phyloP scores from a whole-genome alignment of 1,140 invertebrate species.

The Papilio xuthus region DNA sequence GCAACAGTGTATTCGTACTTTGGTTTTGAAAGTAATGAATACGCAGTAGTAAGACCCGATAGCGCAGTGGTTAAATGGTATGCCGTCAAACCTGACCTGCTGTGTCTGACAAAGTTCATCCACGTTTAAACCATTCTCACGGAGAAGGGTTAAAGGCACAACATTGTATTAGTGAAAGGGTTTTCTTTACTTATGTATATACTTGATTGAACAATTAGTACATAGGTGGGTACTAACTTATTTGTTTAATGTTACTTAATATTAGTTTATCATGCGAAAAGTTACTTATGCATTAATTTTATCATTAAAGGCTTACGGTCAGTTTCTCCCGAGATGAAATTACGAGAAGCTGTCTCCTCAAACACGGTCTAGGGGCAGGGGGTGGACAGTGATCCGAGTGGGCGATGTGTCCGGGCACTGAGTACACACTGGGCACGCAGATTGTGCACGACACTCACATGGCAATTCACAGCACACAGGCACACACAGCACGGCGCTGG shows the following conservation, averaged over 20 bases:
- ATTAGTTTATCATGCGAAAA: not conserved
- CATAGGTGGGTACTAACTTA: too few species aligned
- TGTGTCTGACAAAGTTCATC: too few species aligned
- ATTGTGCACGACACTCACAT: constrained; percentile 46
- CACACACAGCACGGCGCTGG: constrained; percentile 40
- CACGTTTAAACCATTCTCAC: too few species aligned
- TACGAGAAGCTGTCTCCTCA: constrained; percentile 3
- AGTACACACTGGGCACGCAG: constrained; percentile 31
- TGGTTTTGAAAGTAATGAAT: not conserved
- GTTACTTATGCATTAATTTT: constrained; percentile 1
- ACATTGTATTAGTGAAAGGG: too few species aligned
- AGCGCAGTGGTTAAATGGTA: not conserved
- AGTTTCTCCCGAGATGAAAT: not conserved
- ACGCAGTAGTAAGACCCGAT: not conserved
- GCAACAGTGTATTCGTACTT: too few species aligned
- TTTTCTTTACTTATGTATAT: too few species aligned
- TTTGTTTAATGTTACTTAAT: not conserved
- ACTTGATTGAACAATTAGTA: too few species aligned
- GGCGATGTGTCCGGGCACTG: constrained; percentile 3
- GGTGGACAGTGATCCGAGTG: not conserved
- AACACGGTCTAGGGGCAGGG: not conserved
- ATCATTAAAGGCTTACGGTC: constrained; percentile 7
- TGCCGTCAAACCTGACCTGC: not conserved
- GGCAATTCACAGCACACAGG: constrained; percentile 51
- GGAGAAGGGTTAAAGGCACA: too few species aligned